A percentile compares a stretch with the other conserved stretches of the same genome.
Evolutionary conservation across 2,888 invertebrate genomes (phyloP).

Genomic region (Lomographa bimaculata): DNA sequence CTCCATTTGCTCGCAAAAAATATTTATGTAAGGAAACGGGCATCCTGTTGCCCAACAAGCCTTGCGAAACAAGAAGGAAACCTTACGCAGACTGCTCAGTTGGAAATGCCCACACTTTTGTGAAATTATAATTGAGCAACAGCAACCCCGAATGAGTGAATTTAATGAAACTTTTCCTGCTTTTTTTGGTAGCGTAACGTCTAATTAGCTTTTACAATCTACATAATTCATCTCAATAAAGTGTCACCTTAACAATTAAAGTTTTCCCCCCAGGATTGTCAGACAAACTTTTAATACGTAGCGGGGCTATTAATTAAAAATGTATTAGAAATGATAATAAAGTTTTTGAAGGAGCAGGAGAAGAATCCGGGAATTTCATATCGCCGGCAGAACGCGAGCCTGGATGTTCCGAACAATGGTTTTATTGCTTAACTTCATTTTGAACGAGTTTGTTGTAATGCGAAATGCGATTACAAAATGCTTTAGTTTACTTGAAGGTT

Average conservation of each 20-base stretch:
- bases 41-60: slow-evolving; percentile 38
- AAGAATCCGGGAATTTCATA: slow-evolving; percentile 52
- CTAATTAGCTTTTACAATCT: slow-evolving; percentile 4
- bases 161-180: slow-evolving; percentile 1
- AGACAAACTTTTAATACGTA: slow-evolving; percentile 56
- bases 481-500: slow-evolving; percentile 2
- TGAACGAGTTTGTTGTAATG: slow-evolving; percentile 25
- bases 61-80: slow-evolving; percentile 19
- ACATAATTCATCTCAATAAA: slow-evolving; percentile 19
- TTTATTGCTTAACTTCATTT: slow-evolving; percentile 43
- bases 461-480: slow-evolving; percentile 1
- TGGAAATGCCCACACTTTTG: slow-evolving; percentile 10
- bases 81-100: slow-evolving; percentile 11
- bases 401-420: slow-evolving; percentile 41
- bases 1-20: slow-evolving; percentile 74
- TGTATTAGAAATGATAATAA: slow-evolving; percentile 56
- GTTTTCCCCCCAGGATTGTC: slow-evolving; percentile 34
- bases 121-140: slow-evolving; percentile 13
- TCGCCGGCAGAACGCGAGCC: slow-evolving; percentile 49
- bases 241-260: slow-evolving; percentile 21
- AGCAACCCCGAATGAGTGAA: slow-evolving; percentile 1
- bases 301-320: slow-evolving; percentile 57
- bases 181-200: not conserved
- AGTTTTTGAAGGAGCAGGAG: slow-evolving; percentile 42
- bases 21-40: slow-evolving; percentile 53